Percentiles rank a stretch among this genome's conserved stretches.
Evolutionary conservation across 2,113 vertebrate species (phyloP).

Genomic region (Pteropus alecto): DNA sequence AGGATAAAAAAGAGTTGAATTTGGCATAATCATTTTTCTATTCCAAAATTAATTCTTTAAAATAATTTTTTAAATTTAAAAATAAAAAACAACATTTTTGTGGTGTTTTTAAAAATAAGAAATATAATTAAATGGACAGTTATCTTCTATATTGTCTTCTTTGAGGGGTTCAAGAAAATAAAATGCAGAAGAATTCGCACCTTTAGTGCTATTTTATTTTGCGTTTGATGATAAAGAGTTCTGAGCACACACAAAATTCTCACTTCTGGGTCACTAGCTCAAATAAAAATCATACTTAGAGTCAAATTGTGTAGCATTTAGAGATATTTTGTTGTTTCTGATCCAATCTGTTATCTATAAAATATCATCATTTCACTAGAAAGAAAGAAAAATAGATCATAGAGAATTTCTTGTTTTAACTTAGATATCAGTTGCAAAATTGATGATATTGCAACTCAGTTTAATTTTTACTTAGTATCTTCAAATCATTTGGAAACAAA

Average conservation of each 20-base stretch:
- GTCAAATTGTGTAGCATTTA: not conserved
- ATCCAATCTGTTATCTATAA: not conserved
- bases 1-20: not conserved
- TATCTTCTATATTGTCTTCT: not conserved
- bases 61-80: not conserved
- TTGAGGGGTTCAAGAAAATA: not conserved
- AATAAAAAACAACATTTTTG: not conserved
- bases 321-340: not conserved
- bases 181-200: not conserved
- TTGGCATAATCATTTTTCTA: not conserved
- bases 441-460: not conserved
- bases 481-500: not conserved
- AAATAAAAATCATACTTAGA: not conserved
- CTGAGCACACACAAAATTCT: not conserved
- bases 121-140: not conserved
- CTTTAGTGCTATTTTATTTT: not conserved
- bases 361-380: not conserved
- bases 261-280: not conserved
- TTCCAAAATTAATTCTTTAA: not conserved
- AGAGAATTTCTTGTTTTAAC: not conserved
- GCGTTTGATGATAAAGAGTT: not conserved
- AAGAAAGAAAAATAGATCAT: not conserved
- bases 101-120: not conserved
- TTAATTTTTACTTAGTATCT: not conserved
- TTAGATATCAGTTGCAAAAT: not conserved